Conservation (phyloP, 1,140 invertebrate genomes). For the Uloborus diversus region DNA sequence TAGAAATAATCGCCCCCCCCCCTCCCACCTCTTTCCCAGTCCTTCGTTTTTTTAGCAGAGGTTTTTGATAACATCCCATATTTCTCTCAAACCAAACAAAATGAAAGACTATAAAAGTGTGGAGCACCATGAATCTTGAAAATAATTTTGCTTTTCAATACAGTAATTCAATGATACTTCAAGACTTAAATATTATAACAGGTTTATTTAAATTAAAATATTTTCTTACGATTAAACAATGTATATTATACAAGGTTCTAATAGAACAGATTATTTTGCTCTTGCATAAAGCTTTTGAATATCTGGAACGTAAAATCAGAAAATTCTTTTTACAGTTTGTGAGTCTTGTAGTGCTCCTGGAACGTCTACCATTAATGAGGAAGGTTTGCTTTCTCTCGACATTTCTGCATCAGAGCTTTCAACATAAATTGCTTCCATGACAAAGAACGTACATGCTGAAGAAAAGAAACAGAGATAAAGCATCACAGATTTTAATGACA, state of each 20-base stretch:
- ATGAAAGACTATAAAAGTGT: too few relatives aligned
- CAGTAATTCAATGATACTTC: too few relatives aligned
- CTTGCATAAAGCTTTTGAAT: conserved; percentile 38
- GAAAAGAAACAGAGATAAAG: conserved; percentile 50
- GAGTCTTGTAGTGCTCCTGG: conserved; percentile 13
- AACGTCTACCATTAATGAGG: conserved; percentile 64
- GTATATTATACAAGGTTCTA: conserved; percentile 54
- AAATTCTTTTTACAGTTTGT: conserved; percentile 34
- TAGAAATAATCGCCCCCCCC: too few relatives aligned
- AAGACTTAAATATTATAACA: conserved; percentile 50
- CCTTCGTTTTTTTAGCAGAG: too few relatives aligned
- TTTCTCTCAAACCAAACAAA: too few relatives aligned
- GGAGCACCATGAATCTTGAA: too few relatives aligned
- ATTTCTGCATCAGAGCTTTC: conserved; percentile 94
- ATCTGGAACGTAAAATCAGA: conserved; percentile 37
- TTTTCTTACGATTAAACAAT: conserved; percentile 54
- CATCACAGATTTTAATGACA: background rate
- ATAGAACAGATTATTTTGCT: conserved; percentile 47
- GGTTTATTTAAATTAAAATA: conserved; percentile 56
- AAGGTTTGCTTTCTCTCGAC: conserved; percentile 93
- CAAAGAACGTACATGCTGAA: conserved; percentile 86
- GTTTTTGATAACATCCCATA: too few relatives aligned
- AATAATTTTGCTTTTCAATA: too few relatives aligned
- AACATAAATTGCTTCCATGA: conserved; percentile 96
- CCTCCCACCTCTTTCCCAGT: too few relatives aligned